These are phyloP conservation scores for Protobothrops mucrosquamatus DNA, from an alignment of 2,113 vertebrate genomes.

Conservation along the genomic window DNA sequence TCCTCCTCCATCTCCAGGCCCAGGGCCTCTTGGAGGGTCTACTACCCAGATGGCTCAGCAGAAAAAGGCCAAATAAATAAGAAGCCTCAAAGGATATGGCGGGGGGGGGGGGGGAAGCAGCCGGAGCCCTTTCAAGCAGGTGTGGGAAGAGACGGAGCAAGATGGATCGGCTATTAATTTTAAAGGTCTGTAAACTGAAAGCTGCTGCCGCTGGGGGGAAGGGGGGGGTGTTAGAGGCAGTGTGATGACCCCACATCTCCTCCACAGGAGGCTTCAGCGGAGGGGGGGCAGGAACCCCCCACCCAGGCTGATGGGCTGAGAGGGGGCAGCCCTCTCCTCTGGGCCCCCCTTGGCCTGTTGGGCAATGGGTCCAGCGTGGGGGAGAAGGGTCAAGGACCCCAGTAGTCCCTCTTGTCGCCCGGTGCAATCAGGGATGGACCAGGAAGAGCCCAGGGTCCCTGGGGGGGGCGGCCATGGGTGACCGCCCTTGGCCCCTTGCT, in stretches of 20 bases:
- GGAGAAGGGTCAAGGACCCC: background rate
- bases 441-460: background rate
- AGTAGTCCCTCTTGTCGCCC: fast-evolving
- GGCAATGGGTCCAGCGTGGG: background rate
- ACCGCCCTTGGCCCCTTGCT: background rate
- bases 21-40: background rate
- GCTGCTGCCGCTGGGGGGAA: background rate
- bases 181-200: background rate
- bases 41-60: background rate
- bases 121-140: background rate
- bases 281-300: background rate
- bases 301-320: background rate
- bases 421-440: too few relatives aligned
- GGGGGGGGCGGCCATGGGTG: background rate
- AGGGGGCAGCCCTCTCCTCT: background rate
- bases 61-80: background rate
- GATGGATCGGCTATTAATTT: background rate
- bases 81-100: background rate
- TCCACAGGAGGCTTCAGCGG: background rate
- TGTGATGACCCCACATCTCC: background rate
- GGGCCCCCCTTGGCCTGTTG: background rate
- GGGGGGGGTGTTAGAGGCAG: too few relatives aligned
- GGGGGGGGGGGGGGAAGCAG: background rate
- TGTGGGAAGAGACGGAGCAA: background rate
- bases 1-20: background rate